These are phyloP conservation scores for Elegia similella DNA, from an alignment of 2,888 invertebrate species.

Conservation along the genomic window DNA sequence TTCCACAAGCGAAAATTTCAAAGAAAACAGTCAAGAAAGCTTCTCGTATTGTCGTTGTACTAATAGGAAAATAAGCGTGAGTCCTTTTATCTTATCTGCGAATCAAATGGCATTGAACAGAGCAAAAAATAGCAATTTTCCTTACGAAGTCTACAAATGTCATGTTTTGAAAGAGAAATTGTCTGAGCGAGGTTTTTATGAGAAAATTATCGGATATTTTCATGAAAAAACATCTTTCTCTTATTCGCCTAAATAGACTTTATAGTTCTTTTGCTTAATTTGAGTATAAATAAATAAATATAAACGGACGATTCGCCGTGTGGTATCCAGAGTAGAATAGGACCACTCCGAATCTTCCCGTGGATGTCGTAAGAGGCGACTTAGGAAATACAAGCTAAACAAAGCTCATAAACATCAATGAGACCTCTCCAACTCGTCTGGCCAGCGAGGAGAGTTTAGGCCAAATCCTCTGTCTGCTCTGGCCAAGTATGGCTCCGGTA, in stretches of 20 bases:
- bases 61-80: constrained; percentile 3
- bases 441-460: too few species aligned
- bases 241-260: not conserved
- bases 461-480: too few species aligned
- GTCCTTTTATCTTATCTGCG: not conserved
- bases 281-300: too few species aligned
- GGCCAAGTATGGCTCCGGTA: too few species aligned
- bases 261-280: too few species aligned
- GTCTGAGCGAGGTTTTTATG: not conserved
- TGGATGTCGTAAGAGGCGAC: too few species aligned
- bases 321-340: too few species aligned
- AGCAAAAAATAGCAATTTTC: not conserved
- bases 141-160: not conserved
- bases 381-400: too few species aligned
- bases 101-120: constrained; percentile 24
- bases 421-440: too few species aligned
- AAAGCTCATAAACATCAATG: too few species aligned
- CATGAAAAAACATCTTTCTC: not conserved
- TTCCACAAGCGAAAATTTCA: not conserved
- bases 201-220: not conserved
- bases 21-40: not conserved
- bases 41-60: not conserved
- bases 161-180: not conserved
- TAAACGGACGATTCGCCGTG: too few species aligned
- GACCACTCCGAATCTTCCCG: too few species aligned